Percentiles rank a stretch among this genome's conserved stretches.
Conservation (phyloP, 2,113 vertebrate species). For the Hyla sarda region DNA sequence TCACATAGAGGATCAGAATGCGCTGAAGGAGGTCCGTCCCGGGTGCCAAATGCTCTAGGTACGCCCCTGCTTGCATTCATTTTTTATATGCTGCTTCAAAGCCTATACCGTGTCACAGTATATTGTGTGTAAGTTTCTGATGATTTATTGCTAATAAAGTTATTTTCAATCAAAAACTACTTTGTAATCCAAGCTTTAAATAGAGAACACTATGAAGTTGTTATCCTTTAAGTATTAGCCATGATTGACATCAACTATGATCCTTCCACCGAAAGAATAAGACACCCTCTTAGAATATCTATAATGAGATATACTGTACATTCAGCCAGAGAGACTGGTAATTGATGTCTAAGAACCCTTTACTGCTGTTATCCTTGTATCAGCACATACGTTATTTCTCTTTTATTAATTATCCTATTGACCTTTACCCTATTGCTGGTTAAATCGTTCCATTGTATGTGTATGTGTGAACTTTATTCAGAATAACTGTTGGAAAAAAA, state of each 20-base stretch:
- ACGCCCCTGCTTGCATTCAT: too few relatives aligned
- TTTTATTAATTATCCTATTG: constrained; percentile 5
- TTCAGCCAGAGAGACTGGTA: neutral
- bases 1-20: too few relatives aligned
- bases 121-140: too few relatives aligned
- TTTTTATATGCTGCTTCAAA: too few relatives aligned
- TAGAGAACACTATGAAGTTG: neutral
- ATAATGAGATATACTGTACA: neutral
- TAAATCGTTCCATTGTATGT: neutral
- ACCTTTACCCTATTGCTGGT: neutral
- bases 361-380: neutral
- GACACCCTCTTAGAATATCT: neutral
- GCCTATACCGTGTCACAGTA: too few relatives aligned
- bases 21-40: too few relatives aligned
- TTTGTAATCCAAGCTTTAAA: too few relatives aligned
- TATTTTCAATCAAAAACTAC: too few relatives aligned
- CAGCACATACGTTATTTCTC: neutral
- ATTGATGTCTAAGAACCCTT: neutral
- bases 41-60: too few relatives aligned
- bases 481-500: neutral
- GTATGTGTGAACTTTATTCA: neutral
- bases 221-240: neutral
- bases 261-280: neutral
- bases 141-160: too few relatives aligned
- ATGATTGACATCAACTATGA: neutral